A percentile compares a stretch with the other conserved stretches of the same genome.
These are phyloP conservation scores for Lutjanus erythropterus DNA, from an alignment of 2,113 vertebrate genomes.

Conservation along the genomic window DNA sequence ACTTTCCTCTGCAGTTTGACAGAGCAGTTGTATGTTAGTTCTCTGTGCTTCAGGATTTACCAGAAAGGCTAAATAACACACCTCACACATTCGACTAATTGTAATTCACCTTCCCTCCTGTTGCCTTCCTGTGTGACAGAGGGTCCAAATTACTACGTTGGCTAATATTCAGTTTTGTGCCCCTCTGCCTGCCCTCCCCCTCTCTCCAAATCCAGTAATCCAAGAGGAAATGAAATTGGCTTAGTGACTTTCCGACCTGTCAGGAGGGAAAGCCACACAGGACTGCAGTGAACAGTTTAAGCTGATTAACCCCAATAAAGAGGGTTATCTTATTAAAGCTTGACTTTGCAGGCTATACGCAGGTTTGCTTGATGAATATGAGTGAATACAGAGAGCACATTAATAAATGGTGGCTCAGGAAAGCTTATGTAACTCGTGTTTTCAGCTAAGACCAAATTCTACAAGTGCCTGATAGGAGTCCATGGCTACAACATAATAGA, in stretches of 20 bases:
- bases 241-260: constrained; percentile 60
- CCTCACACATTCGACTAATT: background rate
- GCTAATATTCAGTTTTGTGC: constrained; percentile 30
- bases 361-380: constrained; percentile 24
- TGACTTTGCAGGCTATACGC: constrained; percentile 8
- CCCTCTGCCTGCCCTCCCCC: background rate
- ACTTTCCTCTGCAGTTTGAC: background rate
- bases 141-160: background rate
- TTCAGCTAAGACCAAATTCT: background rate
- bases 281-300: constrained; percentile 62
- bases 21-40: background rate
- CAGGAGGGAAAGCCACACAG: constrained; percentile 38
- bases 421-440: constrained; percentile 19
- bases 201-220: constrained; percentile 57
- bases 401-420: constrained; percentile 3
- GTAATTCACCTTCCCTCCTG: background rate
- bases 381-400: constrained; percentile 10
- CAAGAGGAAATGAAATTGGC: constrained; percentile 76
- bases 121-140: constrained; percentile 2
- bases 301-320: constrained; percentile 71
- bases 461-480: background rate
- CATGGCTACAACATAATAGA: background rate
- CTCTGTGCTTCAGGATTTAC: background rate
- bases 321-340: constrained; percentile 67
- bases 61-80: background rate